A percentile compares a stretch with the other conserved stretches of the same genome.
These are phyloP conservation scores for Erannis defoliaria DNA, from an alignment of 2,888 invertebrate species.

Conservation along the genomic window DNA sequence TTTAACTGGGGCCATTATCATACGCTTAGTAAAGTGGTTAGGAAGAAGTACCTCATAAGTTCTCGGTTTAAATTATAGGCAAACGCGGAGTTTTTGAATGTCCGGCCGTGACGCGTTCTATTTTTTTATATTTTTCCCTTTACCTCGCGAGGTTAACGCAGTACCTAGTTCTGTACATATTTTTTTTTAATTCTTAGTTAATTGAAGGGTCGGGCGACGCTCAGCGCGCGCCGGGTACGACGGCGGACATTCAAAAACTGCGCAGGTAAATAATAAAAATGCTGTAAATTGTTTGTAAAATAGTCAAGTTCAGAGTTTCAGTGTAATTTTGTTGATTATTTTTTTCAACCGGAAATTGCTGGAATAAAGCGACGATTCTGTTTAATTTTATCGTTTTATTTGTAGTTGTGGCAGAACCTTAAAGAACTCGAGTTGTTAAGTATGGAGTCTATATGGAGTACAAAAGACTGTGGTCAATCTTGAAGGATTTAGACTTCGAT, in stretches of 20 bases:
- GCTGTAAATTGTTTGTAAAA: slow-evolving; percentile 85
- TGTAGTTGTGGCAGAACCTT: slow-evolving; percentile 31
- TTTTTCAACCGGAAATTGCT: slow-evolving; percentile 84
- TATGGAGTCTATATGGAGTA: too few relatives aligned
- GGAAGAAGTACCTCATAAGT: slow-evolving; percentile 79
- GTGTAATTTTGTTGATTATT: slow-evolving; percentile 83
- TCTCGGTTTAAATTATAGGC: slow-evolving; percentile 69
- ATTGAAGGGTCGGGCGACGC: slow-evolving; percentile 39
- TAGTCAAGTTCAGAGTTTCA: slow-evolving; percentile 84
- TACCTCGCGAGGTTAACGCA: slow-evolving; percentile 54
- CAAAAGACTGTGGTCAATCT: too few relatives aligned
- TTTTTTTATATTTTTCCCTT: slow-evolving; percentile 57
- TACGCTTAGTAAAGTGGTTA: slow-evolving; percentile 85
- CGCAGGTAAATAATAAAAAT: slow-evolving; percentile 61
- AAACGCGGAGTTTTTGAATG: slow-evolving; percentile 56
- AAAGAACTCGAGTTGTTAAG: background rate
- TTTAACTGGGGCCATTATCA: slow-evolving; percentile 77
- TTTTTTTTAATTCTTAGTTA: slow-evolving; percentile 58
- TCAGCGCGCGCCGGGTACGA: slow-evolving; percentile 52
- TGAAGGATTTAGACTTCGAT: too few relatives aligned
- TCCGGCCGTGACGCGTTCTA: slow-evolving; percentile 45
- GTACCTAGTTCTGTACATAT: slow-evolving; percentile 71
- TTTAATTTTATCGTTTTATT: slow-evolving; percentile 76
- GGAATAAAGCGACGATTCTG: slow-evolving; percentile 84
- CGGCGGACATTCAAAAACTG: slow-evolving; percentile 57